Evolutionary conservation across 2,888 invertebrate genomes (phyloP).

Genomic region (Lamproptera curius): DNA sequence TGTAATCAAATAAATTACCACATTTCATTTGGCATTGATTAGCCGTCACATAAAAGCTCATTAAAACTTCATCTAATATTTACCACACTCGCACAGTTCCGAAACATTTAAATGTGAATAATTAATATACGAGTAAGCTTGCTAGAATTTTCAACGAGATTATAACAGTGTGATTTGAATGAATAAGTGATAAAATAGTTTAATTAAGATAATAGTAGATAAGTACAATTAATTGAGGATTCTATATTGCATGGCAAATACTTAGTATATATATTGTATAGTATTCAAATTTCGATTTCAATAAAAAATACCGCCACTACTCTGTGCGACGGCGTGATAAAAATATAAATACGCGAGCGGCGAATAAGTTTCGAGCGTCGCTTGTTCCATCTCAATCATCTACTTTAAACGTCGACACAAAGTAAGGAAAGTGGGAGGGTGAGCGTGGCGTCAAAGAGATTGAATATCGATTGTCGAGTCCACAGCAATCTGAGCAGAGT

Average conservation of each 20-base stretch:
- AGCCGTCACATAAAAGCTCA: no score
- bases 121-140: background rate
- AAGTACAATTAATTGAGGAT: no score
- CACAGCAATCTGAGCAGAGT: slow-evolving; percentile 59
- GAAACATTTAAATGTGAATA: background rate
- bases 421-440: slow-evolving; percentile 67
- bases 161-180: background rate
- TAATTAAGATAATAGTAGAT: slow-evolving; percentile 2
- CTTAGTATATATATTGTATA: no score
- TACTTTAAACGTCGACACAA: slow-evolving; percentile 65
- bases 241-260: no score
- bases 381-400: slow-evolving; percentile 56
- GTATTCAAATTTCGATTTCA: no score
- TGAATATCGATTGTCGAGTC: slow-evolving; percentile 75
- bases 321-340: background rate
- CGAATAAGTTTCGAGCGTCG: slow-evolving; percentile 24
- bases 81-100: background rate
- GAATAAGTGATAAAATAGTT: background rate
- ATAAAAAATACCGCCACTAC: background rate
- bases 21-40: background rate
- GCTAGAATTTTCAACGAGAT: background rate
- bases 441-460: slow-evolving; percentile 74
- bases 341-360: slow-evolving; percentile 7
- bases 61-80: background rate
- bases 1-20: background rate